Base-by-base conservation (phyloP, 2,797 vertebrate genomes). In the Yasuhikotakia modesta region DNA sequence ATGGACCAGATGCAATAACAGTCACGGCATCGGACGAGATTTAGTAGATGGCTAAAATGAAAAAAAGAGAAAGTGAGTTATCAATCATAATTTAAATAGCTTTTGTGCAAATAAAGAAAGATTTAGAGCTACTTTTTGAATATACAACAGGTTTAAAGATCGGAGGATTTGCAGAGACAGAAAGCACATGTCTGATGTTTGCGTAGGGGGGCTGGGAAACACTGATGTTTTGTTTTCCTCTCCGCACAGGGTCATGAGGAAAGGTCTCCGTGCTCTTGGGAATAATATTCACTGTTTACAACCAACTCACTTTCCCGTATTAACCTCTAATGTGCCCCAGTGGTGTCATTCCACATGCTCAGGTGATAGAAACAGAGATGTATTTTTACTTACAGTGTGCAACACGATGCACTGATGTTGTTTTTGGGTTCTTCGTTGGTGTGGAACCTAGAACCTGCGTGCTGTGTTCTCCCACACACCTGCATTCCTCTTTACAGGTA, bases 211-310 rank as follows among this genome's bases (percentile, higher is more conserved):
- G 61, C 70, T 65, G 69, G 46, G 67, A 70, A 60, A 89, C 85
- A 86, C 85, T 82, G 72, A 78, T 58, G 79, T 85, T 86, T 88
- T 90, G 86, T 90, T 91, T 85, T 86, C 84, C 72, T 77, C 80
- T 84, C 82, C 13, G 76, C 87, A 80, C 12, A 22, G 84, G 88
- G 88, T 89, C 83, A 79, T 78, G 80, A 84, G 71, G 78, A 83
- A 76, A 90, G 89, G 87, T 92, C 88, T 91, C 89, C 82, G 86
- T 88, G 87, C 89, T 90, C 89, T 90, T 92, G 91, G 91, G 93
- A 90, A 94, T 90, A 92, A 78, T 71, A 90, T 92, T 91, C 89
- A 91, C 93, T 92, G 93, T 95, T 95, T 95, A 93, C 94, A 94
- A 95, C 93, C 89, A 92, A 89, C 85, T 93, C 92, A 92, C 94